phyloP scores from a whole-genome alignment of 2,113 vertebrate species.

The Coregonus clupeaformis region DNA sequence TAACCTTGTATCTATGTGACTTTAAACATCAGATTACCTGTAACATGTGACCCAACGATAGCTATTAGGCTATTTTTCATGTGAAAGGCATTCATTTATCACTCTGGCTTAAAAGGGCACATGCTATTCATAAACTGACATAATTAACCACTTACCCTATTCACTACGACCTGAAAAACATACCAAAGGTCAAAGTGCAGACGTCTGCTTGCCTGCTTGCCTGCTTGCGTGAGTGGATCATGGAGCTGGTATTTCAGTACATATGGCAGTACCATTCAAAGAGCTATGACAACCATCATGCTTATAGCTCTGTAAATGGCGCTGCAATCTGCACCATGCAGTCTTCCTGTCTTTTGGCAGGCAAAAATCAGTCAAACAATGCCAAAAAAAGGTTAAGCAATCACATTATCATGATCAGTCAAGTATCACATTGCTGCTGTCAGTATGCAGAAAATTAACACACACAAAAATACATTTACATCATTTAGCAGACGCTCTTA shows the following conservation, averaged over 20 bases:
- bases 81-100: too few species aligned
- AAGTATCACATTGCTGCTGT: too few species aligned
- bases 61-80: too few species aligned
- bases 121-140: too few species aligned
- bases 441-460: too few species aligned
- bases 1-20: background rate
- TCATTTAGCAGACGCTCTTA: too few species aligned
- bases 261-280: slow-evolving; percentile 94
- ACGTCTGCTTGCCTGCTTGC: too few species aligned
- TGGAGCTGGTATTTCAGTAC: slow-evolving; percentile 73
- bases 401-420: too few species aligned
- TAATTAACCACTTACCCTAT: too few species aligned
- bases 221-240: background rate
- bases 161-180: too few species aligned
- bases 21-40: background rate
- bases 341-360: slow-evolving; percentile 3
- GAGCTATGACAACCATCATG: slow-evolving; percentile 85
- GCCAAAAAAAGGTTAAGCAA: background rate
- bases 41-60: background rate
- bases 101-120: too few species aligned
- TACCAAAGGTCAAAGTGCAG: too few species aligned
- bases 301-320: slow-evolving; percentile 95
- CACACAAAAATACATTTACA: background rate
- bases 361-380: background rate
- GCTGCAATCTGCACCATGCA: slow-evolving; percentile 82